Conservation (phyloP, 2,113 vertebrate species). For the Heterotilapia buettikoferi region DNA sequence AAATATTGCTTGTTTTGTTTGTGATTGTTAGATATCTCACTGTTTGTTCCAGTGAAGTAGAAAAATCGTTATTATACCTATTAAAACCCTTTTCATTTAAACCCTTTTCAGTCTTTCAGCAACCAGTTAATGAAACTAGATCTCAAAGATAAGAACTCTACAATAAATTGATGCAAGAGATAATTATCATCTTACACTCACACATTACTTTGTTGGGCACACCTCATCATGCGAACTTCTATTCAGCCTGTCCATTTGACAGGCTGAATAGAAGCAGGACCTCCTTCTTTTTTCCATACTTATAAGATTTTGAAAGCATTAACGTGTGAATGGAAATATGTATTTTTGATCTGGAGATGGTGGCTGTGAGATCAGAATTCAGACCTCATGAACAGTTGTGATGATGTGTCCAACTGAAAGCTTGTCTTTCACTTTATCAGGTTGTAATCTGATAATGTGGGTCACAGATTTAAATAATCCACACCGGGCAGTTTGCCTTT, state of each 20-base stretch:
- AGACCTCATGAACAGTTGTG: not conserved
- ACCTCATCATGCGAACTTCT: not conserved
- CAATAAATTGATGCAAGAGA: not conserved
- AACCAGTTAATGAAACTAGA: not conserved
- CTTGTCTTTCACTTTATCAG: not conserved
- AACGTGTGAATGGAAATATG: not conserved
- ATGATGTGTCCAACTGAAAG: not conserved
- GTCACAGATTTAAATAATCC: constrained; percentile 31
- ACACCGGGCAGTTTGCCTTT: not conserved
- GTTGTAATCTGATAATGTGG: constrained; percentile 32
- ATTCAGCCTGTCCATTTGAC: not conserved
- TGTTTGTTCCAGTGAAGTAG: not conserved
- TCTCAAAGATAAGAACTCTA: not conserved
- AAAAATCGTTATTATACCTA: rapidly evolving
- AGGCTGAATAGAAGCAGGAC: not conserved
- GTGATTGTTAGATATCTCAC: not conserved
- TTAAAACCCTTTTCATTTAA: not conserved
- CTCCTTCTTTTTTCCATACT: not conserved
- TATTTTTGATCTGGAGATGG: not conserved
- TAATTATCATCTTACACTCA: not conserved
- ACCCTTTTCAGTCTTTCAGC: not conserved
- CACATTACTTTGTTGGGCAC: not conserved
- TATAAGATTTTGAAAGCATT: not conserved
- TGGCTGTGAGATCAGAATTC: not conserved
- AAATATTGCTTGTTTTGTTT: not conserved